Evolutionary conservation across 2,888 invertebrate genomes (phyloP), one percentile per base, ranked within the genome.

Genomic region (Sarcophaga carnaria): DNA sequence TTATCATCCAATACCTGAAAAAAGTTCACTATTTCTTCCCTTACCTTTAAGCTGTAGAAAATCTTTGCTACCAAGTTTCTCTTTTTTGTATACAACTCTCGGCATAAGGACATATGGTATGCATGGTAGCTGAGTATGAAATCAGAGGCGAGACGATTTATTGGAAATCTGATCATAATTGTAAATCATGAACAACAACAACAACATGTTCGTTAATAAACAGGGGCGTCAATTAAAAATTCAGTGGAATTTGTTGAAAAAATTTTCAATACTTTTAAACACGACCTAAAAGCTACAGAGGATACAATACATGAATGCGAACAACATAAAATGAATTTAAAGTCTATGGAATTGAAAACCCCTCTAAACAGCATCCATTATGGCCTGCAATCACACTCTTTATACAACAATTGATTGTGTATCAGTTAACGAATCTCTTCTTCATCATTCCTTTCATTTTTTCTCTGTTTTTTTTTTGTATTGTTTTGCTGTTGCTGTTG

Each of bases 91-190:
- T 14, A 17, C 12, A 54, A 17, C 12, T 14, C 54, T 54, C 17
- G 14, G 0, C 17, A 54, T 54, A 54, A 54, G 54, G 5, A 54
- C 22, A 25, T 25, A 2, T 25, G 10, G 17, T 37, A 37, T 37
- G 37, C 2, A 37, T 37, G 37, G 10, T 8, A 49, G n/a, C 54
- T 63, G 20, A 54, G 62, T 49, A 75, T 66, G 83, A 74, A 74
- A 78, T 81, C 67, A 85, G 83, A 85, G 80, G 45, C 67, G 63
- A 79, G 79, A 64, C 83, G 83, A 83, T 83, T 86, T 86, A 84
- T 82, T 84, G 86, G 84, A 84, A 88, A 86, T 86, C 81, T 80
- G 83, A 88, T 86, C 88, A 79, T 62, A 75, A 83, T 76, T 74
- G 69, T 69, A 22, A 0, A 47, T 17, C 25, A 10, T 27, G 59